Percentiles rank a stretch among this genome's conserved stretches.
phyloP scores from a whole-genome alignment of 2,797 vertebrate species.

The Melopsittacus undulatus region DNA sequence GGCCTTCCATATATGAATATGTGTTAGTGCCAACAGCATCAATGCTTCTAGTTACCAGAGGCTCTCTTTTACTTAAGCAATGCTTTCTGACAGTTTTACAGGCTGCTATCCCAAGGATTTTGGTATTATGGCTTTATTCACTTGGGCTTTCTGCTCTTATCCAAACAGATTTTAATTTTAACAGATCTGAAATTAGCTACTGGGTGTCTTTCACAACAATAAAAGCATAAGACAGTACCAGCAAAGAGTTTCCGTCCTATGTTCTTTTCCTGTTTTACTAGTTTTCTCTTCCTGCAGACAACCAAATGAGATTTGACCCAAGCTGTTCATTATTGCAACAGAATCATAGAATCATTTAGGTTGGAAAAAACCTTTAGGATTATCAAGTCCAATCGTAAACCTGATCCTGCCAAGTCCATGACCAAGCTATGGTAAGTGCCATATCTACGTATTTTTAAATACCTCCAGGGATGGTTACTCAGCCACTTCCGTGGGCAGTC shows the following conservation, averaged over 20 bases:
- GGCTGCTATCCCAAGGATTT: constrained; percentile 68
- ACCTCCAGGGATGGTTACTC: not conserved
- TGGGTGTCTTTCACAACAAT: constrained; percentile 53
- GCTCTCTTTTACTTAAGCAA: constrained; percentile 68
- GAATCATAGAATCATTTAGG: not conserved
- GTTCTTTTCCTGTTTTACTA: constrained; percentile 34
- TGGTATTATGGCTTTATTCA: constrained; percentile 73
- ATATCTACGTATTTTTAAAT: not conserved
- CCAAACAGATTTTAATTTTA: constrained; percentile 37
- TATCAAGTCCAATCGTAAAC: not conserved
- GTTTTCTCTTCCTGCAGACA: constrained; percentile 58
- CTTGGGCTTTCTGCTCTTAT: constrained; percentile 59
- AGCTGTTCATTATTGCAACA: constrained; percentile 41
- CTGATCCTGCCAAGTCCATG: not conserved
- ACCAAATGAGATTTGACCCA: constrained; percentile 37
- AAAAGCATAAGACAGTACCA: constrained; percentile 22
- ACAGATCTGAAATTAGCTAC: constrained; percentile 65
- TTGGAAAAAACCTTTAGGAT: not conserved
- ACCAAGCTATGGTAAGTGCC: not conserved
- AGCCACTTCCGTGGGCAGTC: not conserved
- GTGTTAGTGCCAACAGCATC: not conserved
- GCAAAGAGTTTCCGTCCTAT: constrained; percentile 32
- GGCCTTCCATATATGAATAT: not conserved
- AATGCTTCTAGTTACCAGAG: constrained; percentile 54
- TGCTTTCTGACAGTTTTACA: constrained; percentile 77